These are phyloP conservation scores for Lichenostomus cassidix DNA, from an alignment of 2,113 vertebrate genomes.

Conservation along the genomic window DNA sequence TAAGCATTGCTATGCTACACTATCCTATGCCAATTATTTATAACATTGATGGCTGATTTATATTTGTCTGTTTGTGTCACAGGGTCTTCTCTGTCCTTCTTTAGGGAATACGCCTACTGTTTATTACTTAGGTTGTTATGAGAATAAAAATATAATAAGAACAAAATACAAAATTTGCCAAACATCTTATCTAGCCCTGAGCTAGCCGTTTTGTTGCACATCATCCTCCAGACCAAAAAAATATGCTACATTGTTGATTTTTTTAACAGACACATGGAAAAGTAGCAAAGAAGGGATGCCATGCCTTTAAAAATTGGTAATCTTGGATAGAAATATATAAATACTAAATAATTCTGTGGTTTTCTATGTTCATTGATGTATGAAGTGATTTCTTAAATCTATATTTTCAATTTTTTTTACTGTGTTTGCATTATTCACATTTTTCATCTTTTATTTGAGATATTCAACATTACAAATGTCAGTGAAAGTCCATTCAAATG, in stretches of 20 bases:
- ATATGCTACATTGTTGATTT: rapidly evolving
- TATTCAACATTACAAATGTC: not conserved
- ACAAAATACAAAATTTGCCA: not conserved
- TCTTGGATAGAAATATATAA: not conserved
- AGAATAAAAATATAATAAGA: not conserved
- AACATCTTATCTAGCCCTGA: not conserved
- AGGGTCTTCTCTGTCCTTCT: not conserved
- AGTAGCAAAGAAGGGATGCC: not conserved
- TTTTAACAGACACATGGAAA: not conserved
- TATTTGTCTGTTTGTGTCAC: not conserved
- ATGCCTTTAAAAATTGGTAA: not conserved
- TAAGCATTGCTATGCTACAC: not conserved
- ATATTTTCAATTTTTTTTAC: not conserved
- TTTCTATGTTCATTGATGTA: not conserved
- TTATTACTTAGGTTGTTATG: not conserved
- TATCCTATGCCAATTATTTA: rapidly evolving
- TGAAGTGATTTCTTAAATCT: not conserved
- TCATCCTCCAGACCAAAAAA: not conserved
- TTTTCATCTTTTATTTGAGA: not conserved
- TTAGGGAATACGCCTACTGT: not conserved
- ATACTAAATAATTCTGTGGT: not conserved
- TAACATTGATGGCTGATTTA: not conserved
- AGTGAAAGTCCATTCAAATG: not conserved
- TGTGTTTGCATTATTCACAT: not conserved
- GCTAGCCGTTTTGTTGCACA: not conserved